These are phyloP conservation scores for Neoascia interrupta DNA, from an alignment of 2,888 invertebrate species.

Conservation along the genomic window DNA sequence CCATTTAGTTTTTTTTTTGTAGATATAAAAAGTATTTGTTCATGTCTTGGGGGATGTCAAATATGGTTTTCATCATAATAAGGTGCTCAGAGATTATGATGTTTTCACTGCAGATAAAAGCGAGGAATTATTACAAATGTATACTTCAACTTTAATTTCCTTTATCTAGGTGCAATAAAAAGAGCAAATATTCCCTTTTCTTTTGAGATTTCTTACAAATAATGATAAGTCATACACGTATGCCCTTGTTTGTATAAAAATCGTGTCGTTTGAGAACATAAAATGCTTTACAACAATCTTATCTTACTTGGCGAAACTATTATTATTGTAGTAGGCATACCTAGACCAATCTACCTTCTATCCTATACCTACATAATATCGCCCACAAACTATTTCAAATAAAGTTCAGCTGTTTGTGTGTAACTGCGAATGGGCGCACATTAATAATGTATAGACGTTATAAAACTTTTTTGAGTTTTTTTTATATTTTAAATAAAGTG, in stretches of 20 bases:
- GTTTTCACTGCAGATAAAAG: slow-evolving; percentile 46
- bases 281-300: slow-evolving; percentile 48
- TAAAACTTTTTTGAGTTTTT: slow-evolving; percentile 16
- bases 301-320: slow-evolving; percentile 44
- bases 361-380: neutral
- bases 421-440: slow-evolving; percentile 13
- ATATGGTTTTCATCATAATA: slow-evolving; percentile 16
- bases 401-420: slow-evolving; percentile 28
- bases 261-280: slow-evolving; percentile 36
- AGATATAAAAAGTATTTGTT: neutral
- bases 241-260: slow-evolving; percentile 50
- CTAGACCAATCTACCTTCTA: neutral
- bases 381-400: slow-evolving; percentile 33
- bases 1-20: neutral
- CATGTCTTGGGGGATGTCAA: slow-evolving; percentile 27
- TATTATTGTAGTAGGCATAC: neutral
- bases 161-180: slow-evolving; percentile 58
- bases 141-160: slow-evolving; percentile 45
- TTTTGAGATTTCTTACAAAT: slow-evolving; percentile 54
- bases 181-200: slow-evolving; percentile 53
- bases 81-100: slow-evolving; percentile 46
- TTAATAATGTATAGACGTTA: slow-evolving; percentile 5
- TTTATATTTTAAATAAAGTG: neutral
- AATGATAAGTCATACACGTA: slow-evolving; percentile 49
- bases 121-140: slow-evolving; percentile 41